A percentile compares a stretch with the other conserved stretches of the same genome.
Evolutionary conservation across 2,888 invertebrate species (phyloP).

Genomic region (Rosalia funebris): DNA sequence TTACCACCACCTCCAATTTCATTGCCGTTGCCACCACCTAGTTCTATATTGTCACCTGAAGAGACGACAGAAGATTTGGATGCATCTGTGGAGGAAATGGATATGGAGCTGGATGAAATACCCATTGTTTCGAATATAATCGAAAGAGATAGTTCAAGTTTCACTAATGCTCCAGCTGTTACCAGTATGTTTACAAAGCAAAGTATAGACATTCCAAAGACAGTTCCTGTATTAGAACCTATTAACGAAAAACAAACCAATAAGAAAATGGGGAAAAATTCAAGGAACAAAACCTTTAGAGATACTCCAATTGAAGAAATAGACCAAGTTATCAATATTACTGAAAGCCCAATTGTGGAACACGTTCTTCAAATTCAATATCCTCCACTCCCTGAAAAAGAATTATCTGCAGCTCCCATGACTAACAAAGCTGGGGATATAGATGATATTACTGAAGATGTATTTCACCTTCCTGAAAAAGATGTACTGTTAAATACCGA

Average conservation of each 20-base stretch:
- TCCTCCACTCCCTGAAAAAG: neutral
- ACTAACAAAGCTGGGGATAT: neutral
- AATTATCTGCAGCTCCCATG: neutral
- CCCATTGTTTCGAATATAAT: slow-evolving; percentile 47
- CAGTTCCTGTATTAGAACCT: neutral
- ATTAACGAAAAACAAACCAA: neutral
- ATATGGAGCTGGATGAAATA: slow-evolving; percentile 53
- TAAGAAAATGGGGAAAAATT: slow-evolving; percentile 1
- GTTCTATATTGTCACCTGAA: neutral
- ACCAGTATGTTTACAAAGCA: slow-evolving; percentile 6
- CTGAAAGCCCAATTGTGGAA: neutral
- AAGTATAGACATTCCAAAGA: slow-evolving; percentile 5
- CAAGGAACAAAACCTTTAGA: neutral
- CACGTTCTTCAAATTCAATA: neutral
- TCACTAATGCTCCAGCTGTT: slow-evolving; percentile 6
- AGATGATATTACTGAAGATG: neutral
- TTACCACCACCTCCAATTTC: neutral
- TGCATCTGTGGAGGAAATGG: slow-evolving; percentile 50
- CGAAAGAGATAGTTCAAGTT: slow-evolving; percentile 36
- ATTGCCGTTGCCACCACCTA: neutral
- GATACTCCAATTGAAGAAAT: neutral
- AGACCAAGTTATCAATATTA: neutral
- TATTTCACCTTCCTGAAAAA: slow-evolving; percentile 6
- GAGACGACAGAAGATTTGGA: slow-evolving; percentile 33
- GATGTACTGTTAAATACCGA: neutral